Conservation (phyloP, 2,797 vertebrate genomes). For the Halcyon smyrnensis region DNA sequence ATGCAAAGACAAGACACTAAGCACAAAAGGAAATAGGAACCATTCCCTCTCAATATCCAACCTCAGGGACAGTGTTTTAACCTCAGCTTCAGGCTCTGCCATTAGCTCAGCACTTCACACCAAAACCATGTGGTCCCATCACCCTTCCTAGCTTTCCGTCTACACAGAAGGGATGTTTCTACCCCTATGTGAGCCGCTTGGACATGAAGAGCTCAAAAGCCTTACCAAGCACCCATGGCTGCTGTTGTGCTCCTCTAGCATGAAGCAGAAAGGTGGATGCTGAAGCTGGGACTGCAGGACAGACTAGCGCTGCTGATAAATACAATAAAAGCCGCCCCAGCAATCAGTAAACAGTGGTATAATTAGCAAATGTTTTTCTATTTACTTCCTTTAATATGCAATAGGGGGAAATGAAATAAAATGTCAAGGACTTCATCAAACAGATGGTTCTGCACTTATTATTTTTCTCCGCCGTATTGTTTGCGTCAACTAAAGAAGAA, state of each 20-base stretch:
- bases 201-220: not conserved
- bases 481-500: slow-evolving; percentile 80
- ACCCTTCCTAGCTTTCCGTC: not conserved
- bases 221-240: not conserved
- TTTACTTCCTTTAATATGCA: slow-evolving; percentile 85
- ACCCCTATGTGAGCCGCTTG: not conserved
- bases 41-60: not conserved
- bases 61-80: not conserved
- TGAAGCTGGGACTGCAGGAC: slow-evolving; percentile 10
- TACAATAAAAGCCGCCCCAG: slow-evolving; percentile 73
- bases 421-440: slow-evolving; percentile 83
- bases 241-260: not conserved
- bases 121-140: not conserved
- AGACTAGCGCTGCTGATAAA: slow-evolving; percentile 62
- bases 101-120: not conserved
- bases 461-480: slow-evolving; percentile 74
- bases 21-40: not conserved
- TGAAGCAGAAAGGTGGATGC: slow-evolving; percentile 6
- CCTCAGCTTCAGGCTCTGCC: not conserved
- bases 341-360: slow-evolving; percentile 83
- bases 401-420: slow-evolving; percentile 84
- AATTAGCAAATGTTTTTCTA: slow-evolving; percentile 83
- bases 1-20: not conserved
- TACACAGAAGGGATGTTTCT: not conserved
- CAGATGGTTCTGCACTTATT: slow-evolving; percentile 85